Percentiles rank a stretch among this genome's conserved stretches.
Conservation (phyloP, 2,113 vertebrate species). For the Heterotis niloticus region DNA sequence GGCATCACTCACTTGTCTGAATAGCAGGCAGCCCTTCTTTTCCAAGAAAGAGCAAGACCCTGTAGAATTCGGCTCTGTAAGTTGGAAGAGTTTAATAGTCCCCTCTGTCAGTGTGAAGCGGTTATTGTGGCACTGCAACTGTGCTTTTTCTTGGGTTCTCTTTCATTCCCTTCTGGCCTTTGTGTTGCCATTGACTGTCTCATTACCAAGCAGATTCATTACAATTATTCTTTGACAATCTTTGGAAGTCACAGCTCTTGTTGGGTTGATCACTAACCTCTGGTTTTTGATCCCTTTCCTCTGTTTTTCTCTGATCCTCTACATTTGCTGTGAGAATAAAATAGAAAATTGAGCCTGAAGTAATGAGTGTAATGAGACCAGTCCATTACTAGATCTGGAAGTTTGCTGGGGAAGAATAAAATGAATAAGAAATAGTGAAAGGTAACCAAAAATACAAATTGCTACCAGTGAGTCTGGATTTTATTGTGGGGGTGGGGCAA, state of each 20-base stretch:
- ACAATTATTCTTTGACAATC: slow-evolving; percentile 2
- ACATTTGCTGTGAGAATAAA: neutral
- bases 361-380: neutral
- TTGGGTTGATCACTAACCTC: neutral
- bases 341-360: neutral
- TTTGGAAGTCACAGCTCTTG: neutral
- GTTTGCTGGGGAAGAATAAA: neutral
- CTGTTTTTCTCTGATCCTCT: neutral
- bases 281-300: neutral
- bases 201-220: neutral
- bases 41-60: slow-evolving; percentile 17
- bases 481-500: neutral
- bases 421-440: slow-evolving; percentile 19
- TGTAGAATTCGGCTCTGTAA: neutral
- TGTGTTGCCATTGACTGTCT: neutral
- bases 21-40: slow-evolving; percentile 9
- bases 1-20: neutral
- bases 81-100: slow-evolving; percentile 19
- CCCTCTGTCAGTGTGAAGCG: neutral
- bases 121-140: slow-evolving; percentile 7
- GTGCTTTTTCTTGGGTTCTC: neutral
- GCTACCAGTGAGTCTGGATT: slow-evolving; percentile 2
- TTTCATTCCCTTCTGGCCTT: neutral
- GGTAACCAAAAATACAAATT: slow-evolving; percentile 5
- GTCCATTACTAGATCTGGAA: neutral